Base-by-base conservation (phyloP, 2,888 invertebrate genomes). In the Morpho achilles region DNA sequence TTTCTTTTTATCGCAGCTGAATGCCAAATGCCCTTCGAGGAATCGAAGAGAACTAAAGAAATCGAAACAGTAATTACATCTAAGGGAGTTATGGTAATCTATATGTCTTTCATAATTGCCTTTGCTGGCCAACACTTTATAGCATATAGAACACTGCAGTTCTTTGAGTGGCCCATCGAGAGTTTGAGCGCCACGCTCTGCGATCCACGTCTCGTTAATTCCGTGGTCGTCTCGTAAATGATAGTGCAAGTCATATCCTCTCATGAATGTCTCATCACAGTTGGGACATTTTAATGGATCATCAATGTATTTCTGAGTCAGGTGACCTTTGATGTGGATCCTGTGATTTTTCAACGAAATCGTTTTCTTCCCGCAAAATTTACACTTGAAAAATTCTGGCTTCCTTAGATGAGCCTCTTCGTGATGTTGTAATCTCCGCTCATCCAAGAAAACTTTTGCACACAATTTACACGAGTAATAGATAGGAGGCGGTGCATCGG, bases 41-140 rank as follows among this genome's bases (percentile, higher is more conserved):
- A 91, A 91, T 47, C 82, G 72, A 45, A 80, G 75, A 6, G 82
- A 75, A 67, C 80, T 85, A 69, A 91, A 91, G 72, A 84, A 87
- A 54, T 87, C 87, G 61, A 81, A 87, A 69, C 91, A 91, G 69
- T 91, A 91, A 72, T 91, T 91, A 70, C 91, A 91, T 16, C 91
- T 70, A 53, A 91, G 69, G 0, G 86, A 76, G 67, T 91, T 91
- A 72, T 91, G 91, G 66, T 88, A 91, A 66, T 91, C 90, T 46
- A 91, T 74, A 64, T 91, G 91, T 39, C 90, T 75, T 64, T 91
- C 88, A 65, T 77, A 91, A 69, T 89, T 90, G n/a, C 86, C 87
- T 64, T 87, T 85, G 65, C 80, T 85, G 39, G 91, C 88, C 32
- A 91, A 75, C 6, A 88, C 73, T 67, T 91, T 91, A 59, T 80